Percentiles rank a stretch among this genome's conserved stretches.
Evolutionary conservation across 30 jellyfish, hydroid and myxozoan genomes (phyloP).

Genomic region (Sanderia malayensis): DNA sequence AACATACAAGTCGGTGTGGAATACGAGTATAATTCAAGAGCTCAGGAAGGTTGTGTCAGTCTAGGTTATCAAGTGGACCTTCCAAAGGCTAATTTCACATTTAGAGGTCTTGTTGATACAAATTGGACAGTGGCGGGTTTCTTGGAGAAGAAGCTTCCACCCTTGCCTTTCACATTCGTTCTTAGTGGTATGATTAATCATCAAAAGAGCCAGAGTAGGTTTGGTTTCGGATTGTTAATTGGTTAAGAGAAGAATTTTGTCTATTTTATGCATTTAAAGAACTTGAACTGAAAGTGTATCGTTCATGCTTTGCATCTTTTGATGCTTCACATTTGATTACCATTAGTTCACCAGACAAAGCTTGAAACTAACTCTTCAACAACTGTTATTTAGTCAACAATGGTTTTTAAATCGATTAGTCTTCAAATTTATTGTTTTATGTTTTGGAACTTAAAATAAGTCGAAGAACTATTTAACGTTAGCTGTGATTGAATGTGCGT

Average conservation of each 20-base stretch:
- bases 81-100: conserved; percentile 97
- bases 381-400: too few relatives aligned
- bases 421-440: too few relatives aligned
- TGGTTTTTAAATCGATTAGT: too few relatives aligned
- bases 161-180: conserved; percentile 83
- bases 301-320: too few relatives aligned
- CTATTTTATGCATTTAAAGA: too few relatives aligned
- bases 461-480: too few relatives aligned
- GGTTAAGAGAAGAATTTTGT: conserved; percentile 44
- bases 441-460: too few relatives aligned
- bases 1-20: conserved; percentile 94
- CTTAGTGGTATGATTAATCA: conserved; percentile 91
- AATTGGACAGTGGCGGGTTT: conserved; percentile 97
- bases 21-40: conserved; percentile 87
- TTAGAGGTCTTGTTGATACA: conserved; percentile 89
- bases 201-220: conserved; percentile 85
- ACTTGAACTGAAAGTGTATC: too few relatives aligned
- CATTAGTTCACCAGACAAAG: too few relatives aligned
- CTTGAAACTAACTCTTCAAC: too few relatives aligned
- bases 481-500: too few relatives aligned
- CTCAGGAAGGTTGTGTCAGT: conserved; percentile 88
- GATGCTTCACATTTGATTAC: too few relatives aligned
- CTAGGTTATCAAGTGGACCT: conserved; percentile 98
- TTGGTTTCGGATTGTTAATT: conserved; percentile 91
- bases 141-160: conserved; percentile 84